Base-by-base conservation (phyloP, 1,140 invertebrate genomes). In the Diploscapter pachys region DNA sequence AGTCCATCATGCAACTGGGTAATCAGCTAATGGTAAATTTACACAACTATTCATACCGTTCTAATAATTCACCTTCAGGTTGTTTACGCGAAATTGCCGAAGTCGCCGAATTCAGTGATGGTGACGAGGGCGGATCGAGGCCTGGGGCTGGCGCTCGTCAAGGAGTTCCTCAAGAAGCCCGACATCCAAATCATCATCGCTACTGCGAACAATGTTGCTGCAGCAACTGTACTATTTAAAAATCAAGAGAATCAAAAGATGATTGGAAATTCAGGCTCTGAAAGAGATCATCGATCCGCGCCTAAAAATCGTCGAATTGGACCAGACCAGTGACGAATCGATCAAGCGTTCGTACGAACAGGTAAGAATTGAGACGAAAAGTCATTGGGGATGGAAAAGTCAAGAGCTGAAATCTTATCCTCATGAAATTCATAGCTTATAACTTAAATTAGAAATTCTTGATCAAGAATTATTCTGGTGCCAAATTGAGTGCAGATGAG, bases 41-140 rank as follows among this genome's bases (percentile, higher is more conserved):
- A 31, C 31, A 31, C 31, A 31, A 31, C 31, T 31, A 31, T 0
- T 31, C 31, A 31, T 31, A 31, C 31, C 31, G 31, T 31, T 31
- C 0, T 31, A 31, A 31, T 31, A 31, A 31, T 31, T 31, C 31
- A 31, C 1, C 31, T 31, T 31, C 31, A 31, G 31, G 31, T 31
- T 31, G 31, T 31, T 31, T 31, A 31, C 31, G 31, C 31, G 31
- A 31, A 31, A 31, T 31, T 31, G 31, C 31, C 31, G 31, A 31
- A 1, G 72, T 73, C 72, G 6, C 76, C 76, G n/a, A 57, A 63
- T 11, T 55, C 56, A 61, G 57, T 79, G 2, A 59, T 79, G 56
- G 56, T 79, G 4, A 95, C 93, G 5, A 93, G 93, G 31, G 91
- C 91, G 66, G 95, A 94, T 85, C 89, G 93, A 61, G 93, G 94